Evolutionary conservation across 2,888 invertebrate genomes (phyloP).

Genomic region (Trilocha varians): DNA sequence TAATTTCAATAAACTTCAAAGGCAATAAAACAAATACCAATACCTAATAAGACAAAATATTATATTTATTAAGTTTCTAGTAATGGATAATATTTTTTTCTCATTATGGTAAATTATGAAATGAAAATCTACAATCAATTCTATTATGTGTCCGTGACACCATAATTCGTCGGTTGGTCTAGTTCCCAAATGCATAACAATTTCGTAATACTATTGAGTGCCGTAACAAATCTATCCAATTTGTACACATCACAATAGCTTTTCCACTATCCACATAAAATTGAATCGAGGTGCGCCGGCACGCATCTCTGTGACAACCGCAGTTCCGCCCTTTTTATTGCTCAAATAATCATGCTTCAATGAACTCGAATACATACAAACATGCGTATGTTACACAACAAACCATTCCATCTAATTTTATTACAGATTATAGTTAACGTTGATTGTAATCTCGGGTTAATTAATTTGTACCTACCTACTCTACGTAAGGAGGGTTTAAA

Average conservation of each 20-base stretch:
- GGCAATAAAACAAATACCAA: too few relatives aligned
- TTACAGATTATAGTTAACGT: background rate
- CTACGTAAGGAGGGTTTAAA: too few relatives aligned
- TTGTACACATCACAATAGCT: slow-evolving; percentile 30
- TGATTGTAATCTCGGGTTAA: too few relatives aligned
- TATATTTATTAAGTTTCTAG: too few relatives aligned
- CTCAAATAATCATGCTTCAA: slow-evolving; percentile 47
- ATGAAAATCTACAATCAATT: too few relatives aligned
- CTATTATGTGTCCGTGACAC: background rate
- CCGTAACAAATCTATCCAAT: background rate
- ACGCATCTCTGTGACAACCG: slow-evolving; percentile 55
- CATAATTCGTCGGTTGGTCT: background rate
- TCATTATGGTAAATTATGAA: too few relatives aligned
- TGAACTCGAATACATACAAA: slow-evolving; percentile 35
- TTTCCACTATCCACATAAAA: slow-evolving; percentile 38
- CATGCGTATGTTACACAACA: slow-evolving; percentile 45
- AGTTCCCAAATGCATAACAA: background rate
- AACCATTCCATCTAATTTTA: background rate
- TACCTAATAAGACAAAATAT: too few relatives aligned
- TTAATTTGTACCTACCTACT: too few relatives aligned
- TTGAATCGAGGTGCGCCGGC: slow-evolving; percentile 51
- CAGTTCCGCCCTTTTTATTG: slow-evolving; percentile 62
- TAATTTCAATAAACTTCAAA: too few relatives aligned
- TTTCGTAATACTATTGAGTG: background rate
- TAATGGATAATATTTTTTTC: too few relatives aligned